Evolutionary conservation across 2,113 vertebrate genomes (phyloP).

Genomic region (Triplophysa siluroides): DNA sequence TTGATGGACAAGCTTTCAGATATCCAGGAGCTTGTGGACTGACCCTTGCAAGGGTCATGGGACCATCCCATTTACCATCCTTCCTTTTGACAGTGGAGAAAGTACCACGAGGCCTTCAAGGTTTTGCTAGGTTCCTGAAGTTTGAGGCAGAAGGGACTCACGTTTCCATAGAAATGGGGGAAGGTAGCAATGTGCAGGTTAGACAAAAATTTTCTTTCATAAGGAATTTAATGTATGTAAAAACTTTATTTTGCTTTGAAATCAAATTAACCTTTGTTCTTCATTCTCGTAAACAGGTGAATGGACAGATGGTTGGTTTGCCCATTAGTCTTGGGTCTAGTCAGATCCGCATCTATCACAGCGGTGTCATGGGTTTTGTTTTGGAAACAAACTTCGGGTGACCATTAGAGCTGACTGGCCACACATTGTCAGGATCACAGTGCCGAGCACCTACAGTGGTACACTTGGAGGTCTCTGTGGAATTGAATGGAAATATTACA

Average conservation of each 20-base stretch:
- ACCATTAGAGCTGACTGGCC: constrained; percentile 63
- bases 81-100: constrained; percentile 63
- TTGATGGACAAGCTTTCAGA: constrained; percentile 61
- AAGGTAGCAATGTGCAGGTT: constrained; percentile 52
- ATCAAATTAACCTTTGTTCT: not conserved
- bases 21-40: constrained; percentile 65
- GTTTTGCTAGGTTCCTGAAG: constrained; percentile 49
- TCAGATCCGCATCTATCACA: constrained; percentile 55
- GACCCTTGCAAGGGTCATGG: constrained; percentile 59
- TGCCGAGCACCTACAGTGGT: constrained; percentile 59
- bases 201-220: not conserved
- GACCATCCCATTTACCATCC: not conserved
- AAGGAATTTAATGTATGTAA: too few species aligned
- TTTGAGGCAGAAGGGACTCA: constrained; percentile 56
- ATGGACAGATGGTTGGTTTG: constrained; percentile 58
- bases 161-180: constrained; percentile 53
- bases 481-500: constrained; percentile 44
- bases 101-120: constrained; percentile 46
- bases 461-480: constrained; percentile 68
- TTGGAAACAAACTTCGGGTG: constrained; percentile 66
- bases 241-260: too few species aligned
- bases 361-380: constrained; percentile 56
- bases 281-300: constrained; percentile 56
- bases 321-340: constrained; percentile 48
- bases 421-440: constrained; percentile 60